A percentile compares a stretch with the other conserved stretches of the same genome.
phyloP scores from a whole-genome alignment of 2,888 invertebrate genomes.

The Drosophila ustulata region DNA sequence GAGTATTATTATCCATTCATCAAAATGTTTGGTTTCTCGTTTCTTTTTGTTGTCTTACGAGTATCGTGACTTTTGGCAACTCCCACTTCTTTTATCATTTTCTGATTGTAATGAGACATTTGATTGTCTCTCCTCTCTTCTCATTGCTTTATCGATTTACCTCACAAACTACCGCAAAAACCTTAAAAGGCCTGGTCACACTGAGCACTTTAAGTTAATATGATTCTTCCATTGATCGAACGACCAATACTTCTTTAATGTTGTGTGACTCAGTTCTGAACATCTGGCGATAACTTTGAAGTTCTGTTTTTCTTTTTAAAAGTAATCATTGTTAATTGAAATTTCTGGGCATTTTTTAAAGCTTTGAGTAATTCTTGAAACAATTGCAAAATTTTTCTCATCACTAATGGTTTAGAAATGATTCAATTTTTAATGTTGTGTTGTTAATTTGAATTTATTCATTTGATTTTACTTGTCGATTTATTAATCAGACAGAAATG shows the following conservation, averaged over 20 bases:
- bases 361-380: constrained; percentile 14
- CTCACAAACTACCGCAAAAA: background rate
- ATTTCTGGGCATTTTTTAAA: background rate
- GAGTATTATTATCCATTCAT: constrained; percentile 81
- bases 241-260: background rate
- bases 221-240: background rate
- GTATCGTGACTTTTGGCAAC: constrained; percentile 74
- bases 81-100: constrained; percentile 78
- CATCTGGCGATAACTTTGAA: constrained; percentile 44
- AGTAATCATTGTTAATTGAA: constrained; percentile 30
- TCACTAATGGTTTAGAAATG: constrained; percentile 14
- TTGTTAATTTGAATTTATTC: background rate
- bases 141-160: constrained; percentile 10
- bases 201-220: background rate
- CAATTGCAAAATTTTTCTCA: constrained; percentile 22
- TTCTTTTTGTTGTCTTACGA: constrained; percentile 36
- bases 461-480: background rate
- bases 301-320: constrained; percentile 33
- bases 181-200: background rate
- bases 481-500: constrained; percentile 2
- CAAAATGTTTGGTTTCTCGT: constrained; percentile 69
- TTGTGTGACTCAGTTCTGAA: constrained; percentile 39
- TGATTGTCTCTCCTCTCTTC: constrained; percentile 5
- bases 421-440: constrained; percentile 21
- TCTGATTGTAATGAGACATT: constrained; percentile 27